Evolutionary conservation across 2,113 vertebrate species (phyloP).

Genomic region (Phaethornis superciliosus): DNA sequence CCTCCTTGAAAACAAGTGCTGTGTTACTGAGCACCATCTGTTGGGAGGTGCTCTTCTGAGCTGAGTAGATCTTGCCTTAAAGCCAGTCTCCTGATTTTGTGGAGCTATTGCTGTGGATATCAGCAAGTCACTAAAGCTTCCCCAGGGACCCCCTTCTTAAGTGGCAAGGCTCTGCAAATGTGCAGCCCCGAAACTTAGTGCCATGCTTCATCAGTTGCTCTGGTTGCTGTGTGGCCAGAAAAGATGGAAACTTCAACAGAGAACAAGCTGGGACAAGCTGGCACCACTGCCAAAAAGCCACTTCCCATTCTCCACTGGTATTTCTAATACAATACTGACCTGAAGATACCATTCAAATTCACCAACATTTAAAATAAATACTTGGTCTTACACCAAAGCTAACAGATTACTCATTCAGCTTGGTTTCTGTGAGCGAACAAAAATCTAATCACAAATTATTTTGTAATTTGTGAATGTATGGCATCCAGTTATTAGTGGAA

Average conservation of each 20-base stretch:
- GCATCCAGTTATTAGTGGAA: not conserved
- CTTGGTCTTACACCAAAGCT: not conserved
- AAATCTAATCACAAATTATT: not conserved
- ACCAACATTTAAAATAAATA: not conserved
- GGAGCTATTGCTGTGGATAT: accelerated
- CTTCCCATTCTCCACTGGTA: not conserved
- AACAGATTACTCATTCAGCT: not conserved
- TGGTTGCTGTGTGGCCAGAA: not conserved
- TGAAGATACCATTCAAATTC: not conserved
- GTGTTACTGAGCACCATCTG: not conserved
- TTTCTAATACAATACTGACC: not conserved
- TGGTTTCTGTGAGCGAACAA: not conserved
- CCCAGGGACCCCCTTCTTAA: not conserved
- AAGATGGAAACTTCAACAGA: not conserved
- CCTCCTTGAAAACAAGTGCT: not conserved
- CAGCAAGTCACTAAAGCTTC: not conserved
- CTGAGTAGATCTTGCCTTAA: accelerated
- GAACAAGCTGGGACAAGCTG: not conserved
- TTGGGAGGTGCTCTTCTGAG: not conserved
- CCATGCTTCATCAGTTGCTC: not conserved
- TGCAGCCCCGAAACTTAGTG: not conserved
- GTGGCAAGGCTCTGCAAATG: not conserved
- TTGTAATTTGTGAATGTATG: not conserved
- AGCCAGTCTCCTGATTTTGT: not conserved
- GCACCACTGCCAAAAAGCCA: not conserved